phyloP scores from a whole-genome alignment of 1,140 invertebrate genomes.

The Micrasema longulum region DNA sequence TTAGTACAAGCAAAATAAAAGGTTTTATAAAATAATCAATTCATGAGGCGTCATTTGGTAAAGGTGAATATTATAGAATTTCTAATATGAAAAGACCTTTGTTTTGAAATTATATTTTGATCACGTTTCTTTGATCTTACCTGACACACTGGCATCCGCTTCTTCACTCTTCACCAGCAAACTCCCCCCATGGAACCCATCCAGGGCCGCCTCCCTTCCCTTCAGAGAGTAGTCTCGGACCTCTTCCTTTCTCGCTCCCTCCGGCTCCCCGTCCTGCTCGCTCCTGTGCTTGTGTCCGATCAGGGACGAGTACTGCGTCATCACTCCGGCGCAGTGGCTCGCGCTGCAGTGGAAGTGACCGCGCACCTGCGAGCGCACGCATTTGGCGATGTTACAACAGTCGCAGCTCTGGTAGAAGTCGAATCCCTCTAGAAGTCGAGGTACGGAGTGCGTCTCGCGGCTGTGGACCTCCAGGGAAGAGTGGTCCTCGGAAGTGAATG shows the following conservation, averaged over 20 bases:
- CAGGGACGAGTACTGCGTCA: conserved; percentile 65
- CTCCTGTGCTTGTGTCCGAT: conserved; percentile 62
- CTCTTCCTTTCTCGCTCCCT: conserved; percentile 61
- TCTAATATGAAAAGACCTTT: too few relatives aligned
- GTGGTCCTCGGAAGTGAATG: conserved; percentile 62
- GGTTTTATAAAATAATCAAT: too few relatives aligned
- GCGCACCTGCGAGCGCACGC: conserved; percentile 63
- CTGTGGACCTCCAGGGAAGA: conserved; percentile 64
- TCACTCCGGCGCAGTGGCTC: conserved; percentile 63
- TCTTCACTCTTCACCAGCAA: conserved; percentile 65
- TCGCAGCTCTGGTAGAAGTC: conserved; percentile 61
- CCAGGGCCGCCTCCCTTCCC: conserved; percentile 47
- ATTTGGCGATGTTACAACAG: conserved; percentile 65
- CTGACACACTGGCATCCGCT: conserved; percentile 59
- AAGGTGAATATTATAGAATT: too few relatives aligned
- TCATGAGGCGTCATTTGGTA: too few relatives aligned
- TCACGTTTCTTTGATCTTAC: conserved; percentile 52
- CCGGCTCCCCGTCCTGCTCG: conserved; percentile 57
- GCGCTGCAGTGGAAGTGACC: conserved; percentile 65
- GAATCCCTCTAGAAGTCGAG: conserved; percentile 64
- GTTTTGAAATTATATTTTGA: too few relatives aligned
- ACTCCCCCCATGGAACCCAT: conserved; percentile 61
- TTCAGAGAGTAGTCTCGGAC: conserved; percentile 67
- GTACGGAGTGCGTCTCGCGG: conserved; percentile 62
- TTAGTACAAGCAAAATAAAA: too few relatives aligned